Percentiles rank a stretch among this genome's conserved stretches.
Evolutionary conservation across 2,797 vertebrate species (phyloP).

Genomic region (Amniataba percoides): DNA sequence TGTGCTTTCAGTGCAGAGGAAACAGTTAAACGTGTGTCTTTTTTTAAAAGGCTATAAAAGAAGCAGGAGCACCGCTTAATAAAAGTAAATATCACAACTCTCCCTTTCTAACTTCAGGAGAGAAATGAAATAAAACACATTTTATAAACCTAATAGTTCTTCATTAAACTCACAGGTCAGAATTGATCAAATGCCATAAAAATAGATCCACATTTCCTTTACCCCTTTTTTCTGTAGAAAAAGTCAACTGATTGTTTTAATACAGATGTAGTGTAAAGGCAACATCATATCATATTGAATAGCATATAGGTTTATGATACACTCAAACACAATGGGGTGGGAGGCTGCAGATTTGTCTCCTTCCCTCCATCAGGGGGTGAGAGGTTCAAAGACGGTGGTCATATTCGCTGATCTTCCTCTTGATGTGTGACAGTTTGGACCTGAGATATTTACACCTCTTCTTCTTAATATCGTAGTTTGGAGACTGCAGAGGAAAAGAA

Average conservation of each 20-base stretch:
- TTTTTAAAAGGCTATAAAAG: slow-evolving; percentile 5
- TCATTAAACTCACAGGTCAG: slow-evolving; percentile 13
- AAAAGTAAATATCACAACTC: slow-evolving; percentile 15
- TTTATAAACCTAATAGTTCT: slow-evolving; percentile 16
- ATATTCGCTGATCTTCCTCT: slow-evolving; percentile 90
- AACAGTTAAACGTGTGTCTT: background rate
- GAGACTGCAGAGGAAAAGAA: slow-evolving; percentile 78
- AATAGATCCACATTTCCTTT: background rate
- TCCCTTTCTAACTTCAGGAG: slow-evolving; percentile 14
- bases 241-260: background rate
- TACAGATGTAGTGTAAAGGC: background rate
- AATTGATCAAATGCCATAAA: slow-evolving; percentile 6
- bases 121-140: slow-evolving; percentile 24
- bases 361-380: background rate
- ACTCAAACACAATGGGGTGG: background rate
- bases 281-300: background rate
- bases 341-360: background rate
- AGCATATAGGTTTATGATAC: background rate
- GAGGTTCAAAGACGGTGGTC: slow-evolving; percentile 82
- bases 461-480: slow-evolving; percentile 89
- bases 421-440: slow-evolving; percentile 91
- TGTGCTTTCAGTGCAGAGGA: slow-evolving; percentile 6
- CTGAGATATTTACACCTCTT: slow-evolving; percentile 87
- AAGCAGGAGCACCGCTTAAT: slow-evolving; percentile 9
- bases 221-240: background rate